Conservation (phyloP, 2,113 vertebrate species). For the Rattus rattus region DNA sequence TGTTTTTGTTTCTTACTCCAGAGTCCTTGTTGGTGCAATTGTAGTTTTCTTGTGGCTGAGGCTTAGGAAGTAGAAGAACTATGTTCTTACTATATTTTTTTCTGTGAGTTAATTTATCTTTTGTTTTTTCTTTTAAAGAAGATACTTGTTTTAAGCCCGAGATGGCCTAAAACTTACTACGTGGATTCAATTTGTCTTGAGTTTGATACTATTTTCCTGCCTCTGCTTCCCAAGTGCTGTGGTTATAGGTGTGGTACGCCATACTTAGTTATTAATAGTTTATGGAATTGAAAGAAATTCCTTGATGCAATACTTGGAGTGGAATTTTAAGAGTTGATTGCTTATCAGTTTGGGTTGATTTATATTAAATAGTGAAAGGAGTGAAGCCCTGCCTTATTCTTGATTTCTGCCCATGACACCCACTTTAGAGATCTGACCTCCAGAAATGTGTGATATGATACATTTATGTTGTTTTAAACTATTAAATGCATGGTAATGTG, state of each 20-base stretch:
- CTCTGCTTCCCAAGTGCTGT: background rate
- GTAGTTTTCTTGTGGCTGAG: background rate
- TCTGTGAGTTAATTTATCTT: background rate
- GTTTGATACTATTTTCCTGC: no score
- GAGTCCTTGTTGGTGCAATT: background rate
- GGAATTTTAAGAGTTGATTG: background rate
- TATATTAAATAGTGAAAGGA: background rate
- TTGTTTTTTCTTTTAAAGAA: background rate
- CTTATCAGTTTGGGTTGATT: background rate
- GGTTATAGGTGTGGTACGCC: background rate
- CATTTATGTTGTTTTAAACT: background rate
- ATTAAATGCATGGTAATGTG: no score
- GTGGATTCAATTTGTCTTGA: no score
- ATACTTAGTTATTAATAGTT: background rate
- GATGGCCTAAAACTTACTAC: background rate
- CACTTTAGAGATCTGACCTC: background rate
- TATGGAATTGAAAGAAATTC: background rate
- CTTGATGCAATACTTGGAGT: background rate
- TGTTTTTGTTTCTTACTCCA: background rate
- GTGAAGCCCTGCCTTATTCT: background rate
- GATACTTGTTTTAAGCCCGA: background rate
- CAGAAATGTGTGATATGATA: background rate
- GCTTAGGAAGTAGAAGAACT: background rate
- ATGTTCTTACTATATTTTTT: background rate
- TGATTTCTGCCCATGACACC: background rate